These are phyloP conservation scores for Drosophila paulistorum DNA, from an alignment of 1,140 invertebrate species.

Conservation along the genomic window DNA sequence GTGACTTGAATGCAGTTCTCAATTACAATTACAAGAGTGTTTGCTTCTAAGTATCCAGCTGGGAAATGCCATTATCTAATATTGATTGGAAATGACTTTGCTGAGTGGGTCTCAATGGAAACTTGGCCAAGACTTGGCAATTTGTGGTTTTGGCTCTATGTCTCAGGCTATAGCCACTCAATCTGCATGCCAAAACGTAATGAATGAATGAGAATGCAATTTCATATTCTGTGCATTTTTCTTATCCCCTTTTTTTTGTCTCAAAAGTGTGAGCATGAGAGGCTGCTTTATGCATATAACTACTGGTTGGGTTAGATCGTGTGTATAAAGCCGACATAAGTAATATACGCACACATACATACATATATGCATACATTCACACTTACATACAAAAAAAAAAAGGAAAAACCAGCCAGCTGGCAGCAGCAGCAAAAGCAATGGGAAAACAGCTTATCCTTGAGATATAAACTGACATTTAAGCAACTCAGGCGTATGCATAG, in stretches of 20 bases:
- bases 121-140: slow-evolving; percentile 7
- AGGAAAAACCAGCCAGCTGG: slow-evolving; percentile 50
- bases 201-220: slow-evolving; percentile 20
- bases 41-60: slow-evolving; percentile 5
- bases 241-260: not conserved
- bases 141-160: no score
- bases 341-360: slow-evolving; percentile 27
- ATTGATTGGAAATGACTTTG: slow-evolving; percentile 7
- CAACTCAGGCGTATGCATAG: slow-evolving; percentile 77
- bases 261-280: slow-evolving; percentile 15
- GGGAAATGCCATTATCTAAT: slow-evolving; percentile 11
- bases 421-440: slow-evolving; percentile 60
- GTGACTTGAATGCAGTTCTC: not conserved
- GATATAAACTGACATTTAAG: slow-evolving; percentile 81
- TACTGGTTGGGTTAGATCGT: slow-evolving; percentile 10
- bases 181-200: slow-evolving; percentile 13
- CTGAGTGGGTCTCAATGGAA: not conserved
- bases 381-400: slow-evolving; percentile 26
- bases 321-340: slow-evolving; percentile 49
- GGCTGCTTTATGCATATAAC: slow-evolving; percentile 10
- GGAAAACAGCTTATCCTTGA: slow-evolving; percentile 79
- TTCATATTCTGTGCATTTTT: slow-evolving; percentile 4
- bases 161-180: slow-evolving; percentile 1
- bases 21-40: slow-evolving; percentile 14
- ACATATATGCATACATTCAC: not conserved